phyloP scores from a whole-genome alignment of 2,888 invertebrate genomes.

The Drosophila trichaetosa region DNA sequence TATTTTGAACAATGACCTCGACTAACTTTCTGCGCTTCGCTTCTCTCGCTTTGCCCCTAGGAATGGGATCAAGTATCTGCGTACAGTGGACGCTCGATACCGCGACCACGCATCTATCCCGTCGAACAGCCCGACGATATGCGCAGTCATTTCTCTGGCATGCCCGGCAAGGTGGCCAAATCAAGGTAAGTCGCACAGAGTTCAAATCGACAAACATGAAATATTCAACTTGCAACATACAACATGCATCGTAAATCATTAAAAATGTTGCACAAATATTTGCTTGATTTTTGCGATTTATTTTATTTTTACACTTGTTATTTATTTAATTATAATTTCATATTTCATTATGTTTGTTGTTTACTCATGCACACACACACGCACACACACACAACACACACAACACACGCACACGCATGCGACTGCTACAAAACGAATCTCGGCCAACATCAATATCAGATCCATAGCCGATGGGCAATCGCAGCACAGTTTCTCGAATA shows the following conservation, averaged over 20 bases:
- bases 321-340: conserved; percentile 53
- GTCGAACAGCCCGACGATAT: conserved; percentile 91
- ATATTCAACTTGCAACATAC: not conserved
- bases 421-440: conserved; percentile 1
- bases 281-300: conserved; percentile 37
- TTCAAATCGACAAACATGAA: not conserved
- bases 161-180: conserved; percentile 86
- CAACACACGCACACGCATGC: conserved; percentile 20
- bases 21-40: not conserved
- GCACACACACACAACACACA: conserved; percentile 21
- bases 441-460: conserved; percentile 82
- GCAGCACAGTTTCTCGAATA: conserved; percentile 94
- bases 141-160: conserved; percentile 91
- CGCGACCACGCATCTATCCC: conserved; percentile 93
- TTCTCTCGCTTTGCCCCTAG: conserved; percentile 71
- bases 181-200: conserved; percentile 83
- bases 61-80: conserved; percentile 96
- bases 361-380: conserved; percentile 36
- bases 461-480: conserved; percentile 95
- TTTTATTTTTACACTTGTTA: conserved; percentile 25
- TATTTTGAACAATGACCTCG: not conserved
- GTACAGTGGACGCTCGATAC: conserved; percentile 95
- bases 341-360: conserved; percentile 47
- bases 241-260: conserved; percentile 4
- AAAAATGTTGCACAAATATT: conserved; percentile 33